Base-by-base conservation (phyloP, 2,797 vertebrate genomes). In the Lepilemur septentrionalis region DNA sequence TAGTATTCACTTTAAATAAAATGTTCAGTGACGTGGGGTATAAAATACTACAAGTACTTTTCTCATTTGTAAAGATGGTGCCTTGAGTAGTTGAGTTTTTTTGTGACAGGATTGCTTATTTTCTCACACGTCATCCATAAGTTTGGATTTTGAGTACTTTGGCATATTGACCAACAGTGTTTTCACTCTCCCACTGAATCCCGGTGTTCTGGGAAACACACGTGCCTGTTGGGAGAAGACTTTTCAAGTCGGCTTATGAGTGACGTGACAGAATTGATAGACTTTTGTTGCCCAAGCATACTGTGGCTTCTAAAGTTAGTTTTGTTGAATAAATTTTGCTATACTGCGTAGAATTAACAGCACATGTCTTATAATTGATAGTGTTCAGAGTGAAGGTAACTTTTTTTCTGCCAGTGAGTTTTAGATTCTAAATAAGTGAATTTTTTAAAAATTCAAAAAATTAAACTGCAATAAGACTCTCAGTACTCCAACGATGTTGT, bases 401-500 rank as follows among this genome's bases (percentile, higher is more conserved):
- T 25, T 59, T 81, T 65, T 83, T 95, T 82, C n/a, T 82, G 14
- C 4, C 30, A 35, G 7, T 87, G 15, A 67, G 63, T 59, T 86
- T 96, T 85, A 93, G 59, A 84, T 9, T 93, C 43, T 88, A 95
- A 57, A 82, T 83, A 94, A 85, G 38, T 55, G 69, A 88, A 63
- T 46, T 69, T 59, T 50, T 12, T 0, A 11, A 67, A 63, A 52
- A 22, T 55, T 35, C 12, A 20, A 86, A 43, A 84, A 41, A 61
- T 57, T 63, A 81, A 78, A 92, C 32, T 80, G 12, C 50, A 78
- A 4, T 93, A 76, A 91, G 50, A 76, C 83, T 22, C 17, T 92
- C 41, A 22, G 3, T 43, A 65, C 17, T 92, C 52, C 38, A 76
- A 22, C 4, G 3, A 38, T 65, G 25, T 43, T 65, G 9, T 76